Conservation (phyloP, 2,113 vertebrate genomes). For the Halcyon senegalensis region DNA sequence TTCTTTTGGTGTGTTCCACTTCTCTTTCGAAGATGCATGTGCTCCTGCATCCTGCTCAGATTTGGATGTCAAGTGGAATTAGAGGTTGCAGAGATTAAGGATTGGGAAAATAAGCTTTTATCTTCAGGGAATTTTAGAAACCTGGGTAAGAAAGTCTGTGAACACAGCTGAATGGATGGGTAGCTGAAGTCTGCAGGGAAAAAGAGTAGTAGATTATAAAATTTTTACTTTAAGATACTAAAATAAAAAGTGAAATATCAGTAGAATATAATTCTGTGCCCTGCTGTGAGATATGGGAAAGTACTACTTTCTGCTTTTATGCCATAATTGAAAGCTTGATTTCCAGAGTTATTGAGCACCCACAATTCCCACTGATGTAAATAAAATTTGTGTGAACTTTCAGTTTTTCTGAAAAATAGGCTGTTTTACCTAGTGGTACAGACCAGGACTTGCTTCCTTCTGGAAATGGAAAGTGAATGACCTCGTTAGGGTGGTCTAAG, state of each 20-base stretch:
- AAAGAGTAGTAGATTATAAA: background rate
- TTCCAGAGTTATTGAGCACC: background rate
- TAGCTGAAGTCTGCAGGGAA: background rate
- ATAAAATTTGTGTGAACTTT: background rate
- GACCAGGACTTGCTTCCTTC: background rate
- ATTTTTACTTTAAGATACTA: background rate
- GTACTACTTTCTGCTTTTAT: background rate
- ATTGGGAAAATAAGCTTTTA: background rate
- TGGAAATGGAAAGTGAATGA: background rate
- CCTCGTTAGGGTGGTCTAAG: background rate
- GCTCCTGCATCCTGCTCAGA: background rate
- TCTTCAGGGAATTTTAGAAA: background rate
- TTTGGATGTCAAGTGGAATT: slow-evolving; percentile 3
- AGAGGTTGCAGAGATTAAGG: slow-evolving; percentile 25
- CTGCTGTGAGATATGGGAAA: background rate
- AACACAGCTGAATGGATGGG: background rate
- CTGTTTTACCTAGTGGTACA: background rate
- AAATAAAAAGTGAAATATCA: background rate
- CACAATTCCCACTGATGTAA: background rate
- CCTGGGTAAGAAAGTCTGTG: background rate
- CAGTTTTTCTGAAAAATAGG: background rate
- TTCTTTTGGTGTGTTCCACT: slow-evolving; percentile 13
- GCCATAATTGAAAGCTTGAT: background rate
- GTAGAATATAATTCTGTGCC: background rate
- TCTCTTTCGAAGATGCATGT: background rate